Base-by-base conservation (phyloP, 2,113 vertebrate genomes). In the Petromus typicus region DNA sequence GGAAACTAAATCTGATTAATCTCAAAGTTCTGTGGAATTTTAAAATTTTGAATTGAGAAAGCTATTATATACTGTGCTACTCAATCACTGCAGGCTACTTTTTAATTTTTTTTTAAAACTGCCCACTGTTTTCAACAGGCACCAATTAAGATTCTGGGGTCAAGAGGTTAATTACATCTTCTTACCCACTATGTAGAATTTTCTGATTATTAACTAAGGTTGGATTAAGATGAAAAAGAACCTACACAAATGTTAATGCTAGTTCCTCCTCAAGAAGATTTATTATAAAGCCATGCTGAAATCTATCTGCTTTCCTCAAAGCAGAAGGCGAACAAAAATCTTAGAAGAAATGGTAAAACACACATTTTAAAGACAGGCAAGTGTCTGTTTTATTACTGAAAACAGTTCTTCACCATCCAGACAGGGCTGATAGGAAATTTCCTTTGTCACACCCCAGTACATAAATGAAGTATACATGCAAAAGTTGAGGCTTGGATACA, bases 101-200 rank as follows among this genome's bases (percentile, higher is more conserved):
- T 96, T 98, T 93, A 95, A 92, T 95, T 91, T 94, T 95, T 88
- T 59, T 91, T 97, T 95, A 27, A 11, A n/a, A 98, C 97, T 98
- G 98, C 97, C 98, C 98, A 98, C 98, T 98, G 98, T 98, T 98
- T 99, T 98, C 98, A 99, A 98, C 98, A 98, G 98, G 98, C 98
- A 0, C 98, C 98, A 99, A 99, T 99, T 99, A 99, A 99, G 98
- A 98, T 98, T 98, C 97, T 92, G 90, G 93, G 98, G 99, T 99
- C 98, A 98, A 98, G 98, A 97, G 98, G 99, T 99, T 99, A 99
- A 99, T 99, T 99, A 99, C 99, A 99, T 99, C 98, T 99, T 98
- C 99, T 99, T 99, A 99, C 98, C 98, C 97, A 98, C 98, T 98
- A 98, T 98, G 98, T 98, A 97, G 97, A 98, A 98, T 98, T 98